phyloP scores from a whole-genome alignment of 2,113 vertebrate species.

The Garra rufa region DNA sequence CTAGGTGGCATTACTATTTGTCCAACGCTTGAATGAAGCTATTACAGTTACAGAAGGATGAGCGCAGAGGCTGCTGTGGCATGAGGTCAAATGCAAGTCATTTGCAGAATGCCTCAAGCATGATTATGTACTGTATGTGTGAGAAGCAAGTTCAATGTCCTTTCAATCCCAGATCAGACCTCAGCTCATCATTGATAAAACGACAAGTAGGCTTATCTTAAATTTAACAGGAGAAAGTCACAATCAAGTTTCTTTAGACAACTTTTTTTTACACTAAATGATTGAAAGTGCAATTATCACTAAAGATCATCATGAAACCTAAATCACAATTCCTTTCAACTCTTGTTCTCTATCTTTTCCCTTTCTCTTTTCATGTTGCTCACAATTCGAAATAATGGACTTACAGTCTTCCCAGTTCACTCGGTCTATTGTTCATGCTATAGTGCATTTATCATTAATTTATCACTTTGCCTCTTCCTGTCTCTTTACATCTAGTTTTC shows the following conservation, averaged over 20 bases:
- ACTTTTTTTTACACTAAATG: neutral
- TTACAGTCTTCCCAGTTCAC: neutral
- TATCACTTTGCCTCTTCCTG: neutral
- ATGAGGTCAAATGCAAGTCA: conserved; percentile 31
- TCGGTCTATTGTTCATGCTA: neutral
- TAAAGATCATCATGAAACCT: neutral
- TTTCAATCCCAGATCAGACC: neutral
- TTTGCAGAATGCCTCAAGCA: neutral
- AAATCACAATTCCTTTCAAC: neutral
- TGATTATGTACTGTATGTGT: neutral
- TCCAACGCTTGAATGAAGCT: neutral
- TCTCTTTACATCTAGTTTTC: conserved; percentile 19
- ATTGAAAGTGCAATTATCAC: neutral
- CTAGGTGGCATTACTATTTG: conserved; percentile 10
- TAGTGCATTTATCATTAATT: neutral
- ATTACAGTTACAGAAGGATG: neutral
- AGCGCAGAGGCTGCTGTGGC: neutral
- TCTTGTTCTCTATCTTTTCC: neutral
- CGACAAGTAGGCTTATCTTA: too few species aligned
- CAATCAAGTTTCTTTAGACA: neutral
- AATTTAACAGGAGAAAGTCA: neutral
- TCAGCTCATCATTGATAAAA: neutral
- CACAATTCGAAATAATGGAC: conserved; percentile 18
- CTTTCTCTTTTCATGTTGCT: neutral
- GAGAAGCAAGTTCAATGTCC: neutral